Base-by-base conservation (phyloP, 2,797 vertebrate genomes). In the Pyrocephalus nanus region DNA sequence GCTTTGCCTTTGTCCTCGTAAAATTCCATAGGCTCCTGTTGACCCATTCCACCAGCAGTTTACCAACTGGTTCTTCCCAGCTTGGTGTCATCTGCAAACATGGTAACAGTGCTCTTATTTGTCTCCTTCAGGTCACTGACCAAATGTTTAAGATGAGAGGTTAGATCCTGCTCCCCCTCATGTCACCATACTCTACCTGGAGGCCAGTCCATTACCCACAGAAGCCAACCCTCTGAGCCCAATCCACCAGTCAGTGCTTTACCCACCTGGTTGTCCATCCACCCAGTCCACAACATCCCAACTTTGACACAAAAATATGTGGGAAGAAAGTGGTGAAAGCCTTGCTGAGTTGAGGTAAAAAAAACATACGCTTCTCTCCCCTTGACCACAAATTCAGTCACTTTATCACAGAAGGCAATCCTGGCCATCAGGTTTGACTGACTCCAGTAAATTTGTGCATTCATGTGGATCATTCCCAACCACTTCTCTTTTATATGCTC, bases 381-480 rank as follows among this genome's bases (percentile, higher is more conserved):
- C 20, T 71, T n/a, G n/a, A 11, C 65, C 48, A 58, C 38, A 47
- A 53, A 53, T 22, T 30, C 17, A 57, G 43, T 9, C 57, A 57
- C 43, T 55, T 82, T 4, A 45, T 30, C 79, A 45, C 50, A 71
- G 15, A 80, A n/a, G 43, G 20, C 7, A n/a, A 5, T 27, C 20
- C 11, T 15, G 16, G 19, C 27, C 40, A 15, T 27, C 70, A 72
- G 34, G 22, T 25, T 22, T 38, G 26, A 54, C 12, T n/a, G 50
- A 54, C 40, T n/a, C 9, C 15, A 23, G 22, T 11, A n/a, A 72
- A 64, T 5, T 5, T 4, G 12, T 27, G 57, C 17, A 61, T 47
- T 61, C 8, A 20, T 1, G 14, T 0, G 4, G 30, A 83, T 8
- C 5, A 0, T 34, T 67, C 29, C 32, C 27, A 71, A 29, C 5